Conservation (phyloP, 2,113 vertebrate genomes). For the Thunnus maccoyii region DNA sequence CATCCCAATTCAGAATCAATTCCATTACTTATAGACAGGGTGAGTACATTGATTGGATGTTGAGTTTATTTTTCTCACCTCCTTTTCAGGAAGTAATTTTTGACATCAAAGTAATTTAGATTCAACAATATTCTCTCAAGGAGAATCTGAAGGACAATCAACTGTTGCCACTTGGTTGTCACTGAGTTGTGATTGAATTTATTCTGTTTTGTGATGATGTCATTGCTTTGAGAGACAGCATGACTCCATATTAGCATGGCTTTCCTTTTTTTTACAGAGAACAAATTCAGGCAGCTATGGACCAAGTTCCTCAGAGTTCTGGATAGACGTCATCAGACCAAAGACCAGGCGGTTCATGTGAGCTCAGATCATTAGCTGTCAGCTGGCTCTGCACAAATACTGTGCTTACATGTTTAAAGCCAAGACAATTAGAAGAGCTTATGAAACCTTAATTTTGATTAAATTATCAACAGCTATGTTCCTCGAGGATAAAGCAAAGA, state of each 20-base stretch:
- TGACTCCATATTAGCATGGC: not conserved
- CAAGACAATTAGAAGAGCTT: not conserved
- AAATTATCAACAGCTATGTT: not conserved
- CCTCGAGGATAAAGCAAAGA: not conserved
- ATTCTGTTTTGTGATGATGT: not conserved
- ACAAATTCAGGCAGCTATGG: conserved; percentile 76
- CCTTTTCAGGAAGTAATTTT: not conserved
- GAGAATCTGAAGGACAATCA: not conserved
- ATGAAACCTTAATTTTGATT: not conserved
- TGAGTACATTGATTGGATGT: conserved; percentile 75
- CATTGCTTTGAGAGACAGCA: not conserved
- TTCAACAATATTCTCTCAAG: not conserved
- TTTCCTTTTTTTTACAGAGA: conserved; percentile 74
- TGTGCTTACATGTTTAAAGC: not conserved
- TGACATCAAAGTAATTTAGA: not conserved
- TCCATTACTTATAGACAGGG: conserved; percentile 87
- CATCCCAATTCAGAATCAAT: conserved; percentile 73
- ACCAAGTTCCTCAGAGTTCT: conserved; percentile 77
- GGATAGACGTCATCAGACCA: conserved; percentile 87
- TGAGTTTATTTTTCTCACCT: not conserved
- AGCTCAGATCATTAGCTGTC: conserved; percentile 64
- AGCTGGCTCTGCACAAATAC: not conserved
- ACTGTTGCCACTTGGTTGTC: not conserved
- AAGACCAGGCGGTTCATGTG: conserved; percentile 85
- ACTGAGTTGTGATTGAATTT: not conserved